A percentile compares a stretch with the other conserved stretches of the same genome.
phyloP scores from a whole-genome alignment of 2,888 invertebrate species.

The Smittia sp. region DNA sequence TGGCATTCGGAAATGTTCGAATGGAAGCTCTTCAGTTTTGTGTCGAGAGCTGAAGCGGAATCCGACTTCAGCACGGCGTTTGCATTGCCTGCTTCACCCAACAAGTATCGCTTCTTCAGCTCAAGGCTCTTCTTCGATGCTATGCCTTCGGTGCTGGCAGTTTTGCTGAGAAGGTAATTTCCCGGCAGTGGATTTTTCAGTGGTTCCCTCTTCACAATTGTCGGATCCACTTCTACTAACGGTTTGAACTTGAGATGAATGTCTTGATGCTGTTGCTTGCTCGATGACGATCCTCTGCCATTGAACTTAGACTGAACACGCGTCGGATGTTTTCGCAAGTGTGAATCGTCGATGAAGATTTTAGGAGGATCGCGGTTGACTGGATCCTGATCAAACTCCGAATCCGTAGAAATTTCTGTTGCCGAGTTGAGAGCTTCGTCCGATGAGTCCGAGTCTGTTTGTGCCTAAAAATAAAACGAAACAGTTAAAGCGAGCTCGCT shows the following conservation, averaged over 20 bases:
- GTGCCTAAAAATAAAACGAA: constrained; percentile 56
- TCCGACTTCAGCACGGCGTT: constrained; percentile 77
- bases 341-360: constrained; percentile 68
- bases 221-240: constrained; percentile 53
- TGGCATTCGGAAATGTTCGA: constrained; percentile 86
- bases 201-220: constrained; percentile 52
- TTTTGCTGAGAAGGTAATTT: constrained; percentile 76
- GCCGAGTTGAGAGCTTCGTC: constrained; percentile 79
- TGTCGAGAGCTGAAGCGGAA: constrained; percentile 79
- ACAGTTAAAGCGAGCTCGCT: constrained; percentile 30
- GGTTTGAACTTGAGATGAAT: constrained; percentile 52
- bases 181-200: constrained; percentile 61
- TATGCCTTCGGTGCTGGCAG: constrained; percentile 82
- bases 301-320: constrained; percentile 57
- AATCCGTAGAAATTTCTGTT: constrained; percentile 89
- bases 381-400: constrained; percentile 81
- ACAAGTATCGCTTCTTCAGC: constrained; percentile 77
- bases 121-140: constrained; percentile 84
- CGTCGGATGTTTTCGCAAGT: constrained; percentile 59
- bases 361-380: constrained; percentile 66
- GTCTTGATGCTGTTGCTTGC: constrained; percentile 44
- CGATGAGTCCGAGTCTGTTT: constrained; percentile 61
- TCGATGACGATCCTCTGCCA: constrained; percentile 7
- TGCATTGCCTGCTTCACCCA: constrained; percentile 66
- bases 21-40: constrained; percentile 78